phyloP scores from a whole-genome alignment of 2,113 vertebrate genomes.

The Choloepus hoffmanni region DNA sequence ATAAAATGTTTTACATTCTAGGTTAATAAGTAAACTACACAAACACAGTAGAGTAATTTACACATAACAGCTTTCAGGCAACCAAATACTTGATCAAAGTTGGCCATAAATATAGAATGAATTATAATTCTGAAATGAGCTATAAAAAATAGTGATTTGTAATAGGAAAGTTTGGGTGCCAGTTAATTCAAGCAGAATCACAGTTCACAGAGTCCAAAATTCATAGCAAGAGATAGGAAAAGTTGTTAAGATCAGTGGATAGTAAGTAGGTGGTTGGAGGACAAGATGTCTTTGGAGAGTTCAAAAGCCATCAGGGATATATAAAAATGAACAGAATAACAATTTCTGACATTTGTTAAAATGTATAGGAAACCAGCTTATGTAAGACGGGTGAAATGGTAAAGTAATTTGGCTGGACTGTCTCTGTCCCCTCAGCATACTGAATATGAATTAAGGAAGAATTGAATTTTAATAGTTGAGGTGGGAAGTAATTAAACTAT shows the following conservation, averaged over 20 bases:
- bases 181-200: neutral
- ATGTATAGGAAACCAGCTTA: neutral
- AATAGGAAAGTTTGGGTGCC: neutral
- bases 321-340: neutral
- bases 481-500: constrained; percentile 27
- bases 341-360: neutral
- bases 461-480: constrained; percentile 49
- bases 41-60: neutral
- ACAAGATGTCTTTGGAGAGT: neutral
- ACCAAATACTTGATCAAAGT: neutral
- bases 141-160: neutral
- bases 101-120: neutral
- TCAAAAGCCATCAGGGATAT: neutral
- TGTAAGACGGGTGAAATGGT: neutral
- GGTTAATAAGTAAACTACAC: neutral
- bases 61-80: neutral
- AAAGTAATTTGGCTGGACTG: constrained; percentile 14
- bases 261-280: neutral
- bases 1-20: constrained; percentile 33
- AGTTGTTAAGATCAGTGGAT: neutral
- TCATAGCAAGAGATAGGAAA: neutral
- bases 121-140: constrained; percentile 8
- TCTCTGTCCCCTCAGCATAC: neutral
- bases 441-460: constrained; percentile 39
- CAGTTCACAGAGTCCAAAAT: neutral